Evolutionary conservation across 2,797 vertebrate species (phyloP), one percentile per base, ranked within the genome.

Genomic region (Brotula barbata): DNA sequence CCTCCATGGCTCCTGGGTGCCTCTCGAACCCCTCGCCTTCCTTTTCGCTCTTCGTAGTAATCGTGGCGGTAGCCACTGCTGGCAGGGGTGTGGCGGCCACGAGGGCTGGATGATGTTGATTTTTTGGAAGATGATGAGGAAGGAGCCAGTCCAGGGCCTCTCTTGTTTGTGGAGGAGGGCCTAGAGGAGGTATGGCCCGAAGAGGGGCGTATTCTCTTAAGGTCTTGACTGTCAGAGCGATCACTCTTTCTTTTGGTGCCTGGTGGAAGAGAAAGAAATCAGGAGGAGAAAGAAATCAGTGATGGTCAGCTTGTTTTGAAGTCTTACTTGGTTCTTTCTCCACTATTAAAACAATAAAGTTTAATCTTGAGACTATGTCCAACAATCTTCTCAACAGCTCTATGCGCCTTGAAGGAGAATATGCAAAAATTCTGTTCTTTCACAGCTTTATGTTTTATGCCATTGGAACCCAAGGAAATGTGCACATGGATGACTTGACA

Each of bases 171-270:
- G n/a, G 81, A 77, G 1, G 81, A 80, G 0, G 81, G 87, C 40
- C 94, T 91, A 48, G 95, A 93, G 0, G 92, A 80, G 3, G 83
- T 75, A 68, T 96, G 96, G 57, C 92, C 71, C 0, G 78, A 67
- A 1, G 94, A 94, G 63, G 91, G 86, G 62, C 96, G 94, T 5
- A 93, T 92, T 60, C 95, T 92, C 82, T 98, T 99, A 58, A 84
- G 83, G 20, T 97, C 95, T 58, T 91, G 71, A 44, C 78, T 90
- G 62, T 95, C 94, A 40, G 93, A 91, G 65, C 93, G 91, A 15
- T 96, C 94, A 12, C 89, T 92, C 92, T 98, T 98, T 66, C 96
- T 93, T 90, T 99, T 99, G 39, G 94, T 93, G 53, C 95, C 96
- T 99, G 55, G 34, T 0, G 46, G 31, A 69, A 36, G 34, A 11